These are phyloP conservation scores for Leptobrachium ailaonicum DNA, from an alignment of 2,113 vertebrate genomes.

Conservation along the genomic window DNA sequence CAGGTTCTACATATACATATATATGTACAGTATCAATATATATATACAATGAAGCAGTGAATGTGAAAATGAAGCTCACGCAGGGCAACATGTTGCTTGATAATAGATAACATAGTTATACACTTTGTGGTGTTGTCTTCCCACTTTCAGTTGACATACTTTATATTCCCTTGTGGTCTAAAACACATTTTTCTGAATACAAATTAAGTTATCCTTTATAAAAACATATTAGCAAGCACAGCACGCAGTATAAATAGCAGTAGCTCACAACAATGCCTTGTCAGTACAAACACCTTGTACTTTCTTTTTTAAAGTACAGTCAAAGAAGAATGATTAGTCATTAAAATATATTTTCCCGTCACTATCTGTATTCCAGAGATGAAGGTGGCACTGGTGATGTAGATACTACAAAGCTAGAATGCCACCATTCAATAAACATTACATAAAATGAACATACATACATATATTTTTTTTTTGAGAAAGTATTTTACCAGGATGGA, in stretches of 20 bases:
- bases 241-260: slow-evolving; percentile 2
- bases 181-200: slow-evolving; percentile 12
- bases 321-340: slow-evolving; percentile 9
- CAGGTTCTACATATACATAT: too few relatives aligned
- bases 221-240: slow-evolving; percentile 12
- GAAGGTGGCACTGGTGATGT: too few relatives aligned
- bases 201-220: slow-evolving; percentile 10
- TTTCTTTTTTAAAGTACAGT: background rate
- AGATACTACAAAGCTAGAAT: too few relatives aligned
- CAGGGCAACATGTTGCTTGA: background rate
- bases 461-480: too few relatives aligned
- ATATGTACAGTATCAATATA: too few relatives aligned
- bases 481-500: too few relatives aligned
- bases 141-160: slow-evolving; percentile 11
- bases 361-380: too few relatives aligned
- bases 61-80: too few relatives aligned
- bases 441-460: too few relatives aligned
- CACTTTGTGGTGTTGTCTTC: background rate
- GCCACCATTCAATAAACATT: too few relatives aligned
- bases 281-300: slow-evolving; percentile 1
- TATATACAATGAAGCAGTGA: too few relatives aligned
- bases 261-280: background rate
- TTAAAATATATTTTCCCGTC: background rate
- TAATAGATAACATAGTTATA: background rate
- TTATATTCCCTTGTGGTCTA: slow-evolving; percentile 8